Evolutionary conservation across 2,113 vertebrate genomes (phyloP), one percentile per base, ranked within the genome.

Genomic region (Thymallus thymallus): DNA sequence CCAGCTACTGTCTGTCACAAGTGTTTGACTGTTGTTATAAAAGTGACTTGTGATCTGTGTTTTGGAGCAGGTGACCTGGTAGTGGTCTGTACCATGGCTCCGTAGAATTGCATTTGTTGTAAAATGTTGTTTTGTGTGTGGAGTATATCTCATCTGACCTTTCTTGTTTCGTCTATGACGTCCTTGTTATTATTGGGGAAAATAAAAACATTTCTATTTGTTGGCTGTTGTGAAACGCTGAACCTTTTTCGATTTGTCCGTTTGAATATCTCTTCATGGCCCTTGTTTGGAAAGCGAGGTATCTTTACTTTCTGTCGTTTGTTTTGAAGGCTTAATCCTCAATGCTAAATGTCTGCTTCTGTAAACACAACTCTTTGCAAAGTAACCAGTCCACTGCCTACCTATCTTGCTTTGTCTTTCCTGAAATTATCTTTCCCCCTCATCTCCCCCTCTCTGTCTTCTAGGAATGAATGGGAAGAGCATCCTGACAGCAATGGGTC

Each of bases 381-480:
- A 32, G 30, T 4, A 66, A 32, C 18, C 30, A 66, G 62, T 9
- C 56, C 16, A n/a, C 62, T 67, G 26, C 64, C 51, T 74, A 29
- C 51, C 41, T 51, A 24, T 61, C 74, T 48, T 55, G 18, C 58
- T 32, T 51, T 60, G 23, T 35, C 64, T 76, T 18, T 66, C 61
- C 60, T 76, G 41, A 6, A 46, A 26, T 51, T 4, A 48, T 48
- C 16, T 75, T 1, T 58, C 51, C 35, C 16, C 68, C 74, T 46
- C 9, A 41, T 41, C 32, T 32, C 32, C 26, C 68, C 69, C 6
- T 32, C 13, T 61, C 51, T 26, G 4, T 73, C 18, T 61, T 46
- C 20, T 74, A 94, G 94, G 94, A 73, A 92, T 95, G 89, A 96
- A 93, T 0, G 92, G 93, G 32, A 95, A 94, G 75, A 91, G 82